Percentiles rank a stretch among this genome's conserved stretches.
phyloP scores from a whole-genome alignment of 2,113 vertebrate species.

The Xenotilapia leptura region DNA sequence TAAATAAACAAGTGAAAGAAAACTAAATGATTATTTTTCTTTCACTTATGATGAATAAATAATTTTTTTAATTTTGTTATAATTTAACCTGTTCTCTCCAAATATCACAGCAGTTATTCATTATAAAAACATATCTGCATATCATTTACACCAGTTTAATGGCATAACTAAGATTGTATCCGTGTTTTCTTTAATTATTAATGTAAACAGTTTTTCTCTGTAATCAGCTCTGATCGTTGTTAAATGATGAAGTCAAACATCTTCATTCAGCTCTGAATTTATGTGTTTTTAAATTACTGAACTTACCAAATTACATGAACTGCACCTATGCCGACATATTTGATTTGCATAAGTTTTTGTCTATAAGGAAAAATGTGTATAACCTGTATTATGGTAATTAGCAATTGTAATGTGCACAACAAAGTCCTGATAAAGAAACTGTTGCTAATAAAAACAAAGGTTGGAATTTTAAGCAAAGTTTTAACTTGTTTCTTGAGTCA shows the following conservation, averaged over 20 bases:
- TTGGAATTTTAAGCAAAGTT: not conserved
- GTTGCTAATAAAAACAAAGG: not conserved
- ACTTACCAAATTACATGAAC: accelerated
- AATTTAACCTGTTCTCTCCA: not conserved
- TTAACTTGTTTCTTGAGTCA: not conserved
- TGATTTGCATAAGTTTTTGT: not conserved
- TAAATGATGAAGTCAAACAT: not conserved
- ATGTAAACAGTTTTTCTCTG: not conserved
- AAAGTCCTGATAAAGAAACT: not conserved
- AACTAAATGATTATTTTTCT: not conserved
- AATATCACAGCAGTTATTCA: not conserved
- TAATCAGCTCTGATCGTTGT: not conserved
- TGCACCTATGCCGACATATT: not conserved
- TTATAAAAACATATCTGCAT: not conserved
- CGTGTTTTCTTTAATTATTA: not conserved
- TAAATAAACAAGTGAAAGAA: not conserved
- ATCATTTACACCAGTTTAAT: not conserved
- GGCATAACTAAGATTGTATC: not conserved
- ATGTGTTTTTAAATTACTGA: not conserved
- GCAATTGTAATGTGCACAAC: not conserved
- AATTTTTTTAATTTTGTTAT: accelerated
- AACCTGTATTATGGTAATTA: not conserved
- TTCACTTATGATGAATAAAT: not conserved
- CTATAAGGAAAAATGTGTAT: not conserved
- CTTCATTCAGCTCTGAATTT: not conserved